Percentiles rank a stretch among this genome's conserved stretches.
Conservation (phyloP, 1,140 invertebrate genomes). For the Physella acuta region DNA sequence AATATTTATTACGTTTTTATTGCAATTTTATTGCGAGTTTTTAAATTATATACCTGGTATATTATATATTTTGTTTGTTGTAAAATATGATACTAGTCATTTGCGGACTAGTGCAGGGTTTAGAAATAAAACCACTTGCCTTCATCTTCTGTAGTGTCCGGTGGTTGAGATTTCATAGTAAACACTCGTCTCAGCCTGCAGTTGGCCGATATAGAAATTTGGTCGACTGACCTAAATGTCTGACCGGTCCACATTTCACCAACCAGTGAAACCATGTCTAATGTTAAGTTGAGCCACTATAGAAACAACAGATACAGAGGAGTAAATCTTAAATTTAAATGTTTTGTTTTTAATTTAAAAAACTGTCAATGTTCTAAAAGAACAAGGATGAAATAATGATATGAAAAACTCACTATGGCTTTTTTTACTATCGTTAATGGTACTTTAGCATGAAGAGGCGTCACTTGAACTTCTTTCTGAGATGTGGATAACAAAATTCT, state of each 20-base stretch:
- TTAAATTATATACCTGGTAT: no score
- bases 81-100: no score
- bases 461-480: slow-evolving; percentile 47
- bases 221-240: slow-evolving; percentile 53
- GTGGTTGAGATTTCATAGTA: slow-evolving; percentile 55
- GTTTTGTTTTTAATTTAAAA: slow-evolving; percentile 1
- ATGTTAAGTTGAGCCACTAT: slow-evolving; percentile 57
- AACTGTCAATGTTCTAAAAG: slow-evolving; percentile 44
- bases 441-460: slow-evolving; percentile 51
- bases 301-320: slow-evolving; percentile 16
- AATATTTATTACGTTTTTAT: no score
- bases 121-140: no score
- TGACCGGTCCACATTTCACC: slow-evolving; percentile 54
- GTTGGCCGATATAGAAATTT: slow-evolving; percentile 53
- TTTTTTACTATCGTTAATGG: slow-evolving; percentile 48
- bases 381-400: no score
- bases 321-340: background rate
- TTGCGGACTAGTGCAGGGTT: no score
- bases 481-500: slow-evolving; percentile 50
- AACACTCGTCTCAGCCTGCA: slow-evolving; percentile 55
- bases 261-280: slow-evolving; percentile 55
- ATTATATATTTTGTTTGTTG: no score
- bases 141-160: slow-evolving; percentile 56
- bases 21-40: no score
- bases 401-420: slow-evolving; percentile 37